These are phyloP conservation scores for Tadarida brasiliensis DNA, from an alignment of 2,797 vertebrate genomes.

Conservation along the genomic window DNA sequence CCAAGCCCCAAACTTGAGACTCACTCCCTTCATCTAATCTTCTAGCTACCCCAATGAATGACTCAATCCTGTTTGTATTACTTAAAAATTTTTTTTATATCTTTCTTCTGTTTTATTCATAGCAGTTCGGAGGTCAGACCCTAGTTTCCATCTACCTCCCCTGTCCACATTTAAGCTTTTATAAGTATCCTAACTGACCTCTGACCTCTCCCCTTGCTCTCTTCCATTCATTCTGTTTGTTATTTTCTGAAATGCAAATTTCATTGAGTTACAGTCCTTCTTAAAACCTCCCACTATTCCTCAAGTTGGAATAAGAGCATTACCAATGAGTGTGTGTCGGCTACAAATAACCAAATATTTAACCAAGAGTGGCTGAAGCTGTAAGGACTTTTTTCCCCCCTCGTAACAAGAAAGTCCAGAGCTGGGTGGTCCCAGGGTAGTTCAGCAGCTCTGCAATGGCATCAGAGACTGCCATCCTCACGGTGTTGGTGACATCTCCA, in stretches of 20 bases:
- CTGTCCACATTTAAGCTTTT: neutral
- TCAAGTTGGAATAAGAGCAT: neutral
- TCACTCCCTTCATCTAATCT: neutral
- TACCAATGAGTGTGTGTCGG: neutral
- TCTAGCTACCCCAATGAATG: neutral
- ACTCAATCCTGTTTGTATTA: slow-evolving; percentile 1
- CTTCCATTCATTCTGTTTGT: neutral
- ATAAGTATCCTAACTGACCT: neutral
- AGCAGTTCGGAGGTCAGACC: neutral
- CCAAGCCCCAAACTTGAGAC: neutral
- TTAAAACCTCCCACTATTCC: neutral
- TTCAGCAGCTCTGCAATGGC: neutral
- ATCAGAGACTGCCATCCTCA: neutral
- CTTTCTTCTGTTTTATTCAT: neutral
- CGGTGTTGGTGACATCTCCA: neutral
- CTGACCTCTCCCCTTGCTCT: neutral
- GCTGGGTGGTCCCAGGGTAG: neutral
- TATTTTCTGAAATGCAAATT: neutral
- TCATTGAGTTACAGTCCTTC: neutral
- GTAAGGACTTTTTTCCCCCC: neutral
- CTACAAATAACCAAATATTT: neutral
- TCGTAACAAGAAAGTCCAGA: neutral
- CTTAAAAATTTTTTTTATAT: neutral
- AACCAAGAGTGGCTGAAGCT: neutral
- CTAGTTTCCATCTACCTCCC: neutral